Conservation (phyloP, 35 echinoderm and acorn worm genomes). For the Ptychodera flava region DNA sequence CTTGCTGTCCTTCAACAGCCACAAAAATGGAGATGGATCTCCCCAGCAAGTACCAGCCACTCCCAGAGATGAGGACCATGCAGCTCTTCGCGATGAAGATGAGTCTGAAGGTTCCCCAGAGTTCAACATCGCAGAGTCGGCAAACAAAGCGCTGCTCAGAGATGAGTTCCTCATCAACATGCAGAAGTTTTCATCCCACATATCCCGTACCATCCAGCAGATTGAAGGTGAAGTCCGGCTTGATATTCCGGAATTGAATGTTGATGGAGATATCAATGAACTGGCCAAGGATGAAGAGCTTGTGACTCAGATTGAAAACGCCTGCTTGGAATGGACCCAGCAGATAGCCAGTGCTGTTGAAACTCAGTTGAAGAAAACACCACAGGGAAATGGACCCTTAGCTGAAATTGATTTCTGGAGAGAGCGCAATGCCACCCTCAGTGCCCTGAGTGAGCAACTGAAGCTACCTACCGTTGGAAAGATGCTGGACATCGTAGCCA, state of each 20-base stretch:
- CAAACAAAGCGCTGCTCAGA: conserved; percentile 58
- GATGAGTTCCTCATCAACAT: conserved; percentile 99
- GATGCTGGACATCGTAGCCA: conserved; percentile 81
- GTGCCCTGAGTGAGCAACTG: conserved; percentile 87
- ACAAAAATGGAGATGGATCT: conserved; percentile 70
- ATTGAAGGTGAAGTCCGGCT: conserved; percentile 94
- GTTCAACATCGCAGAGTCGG: conserved; percentile 52
- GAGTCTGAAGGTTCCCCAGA: conserved; percentile 37
- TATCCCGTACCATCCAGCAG: conserved; percentile 86
- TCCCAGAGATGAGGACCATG: conserved; percentile 50
- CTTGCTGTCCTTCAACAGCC: conserved; percentile 80
- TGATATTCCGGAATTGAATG: conserved; percentile 60
- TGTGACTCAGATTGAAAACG: conserved; percentile 63
- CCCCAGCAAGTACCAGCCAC: conserved; percentile 18
- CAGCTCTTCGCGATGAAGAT: conserved; percentile 33
- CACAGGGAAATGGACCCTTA: conserved; percentile 86
- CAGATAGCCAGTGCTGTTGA: conserved; percentile 86
- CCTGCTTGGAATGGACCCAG: conserved; percentile 87
- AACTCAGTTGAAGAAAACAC: conserved; percentile 83
- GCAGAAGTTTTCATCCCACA: conserved; percentile 95
- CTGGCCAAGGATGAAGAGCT: conserved; percentile 77
- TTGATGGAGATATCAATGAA: conserved; percentile 71
- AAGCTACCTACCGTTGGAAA: conserved; percentile 79
- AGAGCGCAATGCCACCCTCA: conserved; percentile 84
- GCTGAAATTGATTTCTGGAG: conserved; percentile 99